Evolutionary conservation across 1,140 invertebrate genomes (phyloP).

Genomic region (Odontomachus brunneus): DNA sequence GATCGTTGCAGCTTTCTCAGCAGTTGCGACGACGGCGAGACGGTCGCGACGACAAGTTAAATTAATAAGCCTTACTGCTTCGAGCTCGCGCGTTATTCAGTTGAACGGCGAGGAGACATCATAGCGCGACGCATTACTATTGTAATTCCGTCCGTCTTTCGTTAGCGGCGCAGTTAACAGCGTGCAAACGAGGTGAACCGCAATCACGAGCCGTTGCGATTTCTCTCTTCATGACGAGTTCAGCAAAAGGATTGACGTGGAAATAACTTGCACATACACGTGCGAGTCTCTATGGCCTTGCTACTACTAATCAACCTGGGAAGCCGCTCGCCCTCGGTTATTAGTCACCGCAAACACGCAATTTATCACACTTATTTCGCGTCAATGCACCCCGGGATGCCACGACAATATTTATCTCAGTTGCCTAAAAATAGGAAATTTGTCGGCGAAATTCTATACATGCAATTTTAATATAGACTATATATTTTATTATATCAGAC

Average conservation of each 20-base stretch:
- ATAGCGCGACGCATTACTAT: slow-evolving; percentile 19
- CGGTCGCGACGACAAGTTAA: slow-evolving; percentile 45
- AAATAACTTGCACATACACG: slow-evolving; percentile 27
- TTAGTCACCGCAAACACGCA: slow-evolving; percentile 4
- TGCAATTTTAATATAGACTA: too few relatives aligned
- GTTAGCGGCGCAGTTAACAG: slow-evolving; percentile 45
- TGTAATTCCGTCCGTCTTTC: slow-evolving; percentile 28
- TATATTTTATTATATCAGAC: too few relatives aligned
- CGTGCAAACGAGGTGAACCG: slow-evolving; percentile 49
- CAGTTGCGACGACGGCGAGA: slow-evolving; percentile 20
- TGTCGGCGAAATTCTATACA: too few relatives aligned
- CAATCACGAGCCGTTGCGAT: slow-evolving; percentile 48
- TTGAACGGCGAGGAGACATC: slow-evolving; percentile 44
- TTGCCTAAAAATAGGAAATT: background rate
- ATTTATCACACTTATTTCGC: slow-evolving; percentile 9
- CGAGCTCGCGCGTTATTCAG: slow-evolving; percentile 36
- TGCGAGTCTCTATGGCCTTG: slow-evolving; percentile 12
- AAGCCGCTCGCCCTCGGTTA: background rate
- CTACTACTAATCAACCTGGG: slow-evolving; percentile 24
- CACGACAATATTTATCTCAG: background rate
- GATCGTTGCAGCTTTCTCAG: slow-evolving; percentile 45
- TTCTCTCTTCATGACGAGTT: slow-evolving; percentile 19
- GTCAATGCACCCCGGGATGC: background rate
- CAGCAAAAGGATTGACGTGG: slow-evolving; percentile 21
- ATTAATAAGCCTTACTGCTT: slow-evolving; percentile 54